These are phyloP conservation scores for Drosophila heteroneura DNA, from an alignment of 2,888 invertebrate genomes.

Conservation along the genomic window DNA sequence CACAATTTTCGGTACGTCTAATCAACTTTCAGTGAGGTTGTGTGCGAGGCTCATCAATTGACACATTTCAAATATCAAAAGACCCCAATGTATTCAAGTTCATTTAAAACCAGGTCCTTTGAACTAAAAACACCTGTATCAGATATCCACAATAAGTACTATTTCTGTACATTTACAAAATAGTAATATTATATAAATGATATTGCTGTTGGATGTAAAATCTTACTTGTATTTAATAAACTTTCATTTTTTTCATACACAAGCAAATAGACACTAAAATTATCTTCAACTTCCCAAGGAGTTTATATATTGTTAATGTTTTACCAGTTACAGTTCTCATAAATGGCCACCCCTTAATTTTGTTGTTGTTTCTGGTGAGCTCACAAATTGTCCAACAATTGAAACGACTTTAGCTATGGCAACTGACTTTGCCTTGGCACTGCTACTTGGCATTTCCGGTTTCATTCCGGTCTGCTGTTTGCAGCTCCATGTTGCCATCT, in stretches of 20 bases:
- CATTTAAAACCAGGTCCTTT: neutral
- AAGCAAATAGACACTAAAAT: conserved; percentile 9
- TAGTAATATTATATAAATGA: neutral
- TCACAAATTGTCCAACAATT: conserved; percentile 64
- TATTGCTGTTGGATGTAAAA: neutral
- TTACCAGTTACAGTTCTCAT: conserved; percentile 43
- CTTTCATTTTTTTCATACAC: conserved; percentile 11
- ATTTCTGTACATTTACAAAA: neutral
- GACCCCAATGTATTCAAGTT: conserved; percentile 1
- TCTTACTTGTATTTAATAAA: conserved; percentile 11
- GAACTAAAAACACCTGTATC: neutral
- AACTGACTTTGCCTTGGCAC: conserved; percentile 54
- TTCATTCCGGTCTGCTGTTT: conserved; percentile 73
- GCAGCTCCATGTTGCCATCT: conserved; percentile 62
- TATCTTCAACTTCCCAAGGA: conserved; percentile 23
- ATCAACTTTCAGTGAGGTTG: conserved; percentile 36
- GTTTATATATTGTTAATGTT: conserved; percentile 42
- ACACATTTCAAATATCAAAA: conserved; percentile 17
- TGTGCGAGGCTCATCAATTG: conserved; percentile 12
- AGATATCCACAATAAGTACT: neutral
- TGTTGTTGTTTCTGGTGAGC: conserved; percentile 8
- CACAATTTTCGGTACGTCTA: conserved; percentile 31
- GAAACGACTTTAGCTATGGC: conserved; percentile 43
- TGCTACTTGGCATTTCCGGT: conserved; percentile 72
- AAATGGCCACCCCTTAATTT: conserved; percentile 12